A percentile compares a stretch with the other conserved stretches of the same genome.
phyloP scores from a whole-genome alignment of 2,797 vertebrate species.

The Siniperca scherzeri region DNA sequence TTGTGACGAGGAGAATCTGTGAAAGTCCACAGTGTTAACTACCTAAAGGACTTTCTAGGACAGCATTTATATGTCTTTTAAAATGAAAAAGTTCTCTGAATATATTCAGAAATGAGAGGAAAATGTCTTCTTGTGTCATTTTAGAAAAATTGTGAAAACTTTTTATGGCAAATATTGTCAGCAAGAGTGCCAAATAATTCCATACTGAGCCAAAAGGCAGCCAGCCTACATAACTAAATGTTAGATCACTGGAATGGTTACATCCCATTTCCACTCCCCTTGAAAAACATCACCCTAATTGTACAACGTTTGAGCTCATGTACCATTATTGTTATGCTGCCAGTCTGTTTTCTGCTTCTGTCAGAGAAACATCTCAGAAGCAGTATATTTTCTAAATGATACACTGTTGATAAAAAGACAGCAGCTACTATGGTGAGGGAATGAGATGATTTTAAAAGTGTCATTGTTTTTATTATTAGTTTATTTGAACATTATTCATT shows the following conservation, averaged over 20 bases:
- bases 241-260: constrained; percentile 78
- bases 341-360: constrained; percentile 86
- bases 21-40: constrained; percentile 79
- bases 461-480: constrained; percentile 84
- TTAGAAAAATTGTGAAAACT: constrained; percentile 72
- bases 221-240: constrained; percentile 80
- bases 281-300: constrained; percentile 77
- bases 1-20: constrained; percentile 73
- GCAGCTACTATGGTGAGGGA: constrained; percentile 81
- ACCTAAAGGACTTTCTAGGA: constrained; percentile 80
- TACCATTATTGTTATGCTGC: constrained; percentile 85
- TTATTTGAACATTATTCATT: constrained; percentile 86
- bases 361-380: constrained; percentile 81
- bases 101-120: constrained; percentile 60
- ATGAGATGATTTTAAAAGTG: constrained; percentile 83
- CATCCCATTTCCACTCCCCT: constrained; percentile 73
- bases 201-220: constrained; percentile 85
- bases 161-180: constrained; percentile 81
- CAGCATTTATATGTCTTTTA: constrained; percentile 79
- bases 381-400: constrained; percentile 84
- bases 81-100: constrained; percentile 67
- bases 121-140: constrained; percentile 81
- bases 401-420: constrained; percentile 82
- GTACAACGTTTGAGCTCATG: constrained; percentile 76
- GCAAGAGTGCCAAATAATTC: constrained; percentile 83